Evolutionary conservation across 2,797 vertebrate genomes (phyloP).

Genomic region (Poecilia picta): DNA sequence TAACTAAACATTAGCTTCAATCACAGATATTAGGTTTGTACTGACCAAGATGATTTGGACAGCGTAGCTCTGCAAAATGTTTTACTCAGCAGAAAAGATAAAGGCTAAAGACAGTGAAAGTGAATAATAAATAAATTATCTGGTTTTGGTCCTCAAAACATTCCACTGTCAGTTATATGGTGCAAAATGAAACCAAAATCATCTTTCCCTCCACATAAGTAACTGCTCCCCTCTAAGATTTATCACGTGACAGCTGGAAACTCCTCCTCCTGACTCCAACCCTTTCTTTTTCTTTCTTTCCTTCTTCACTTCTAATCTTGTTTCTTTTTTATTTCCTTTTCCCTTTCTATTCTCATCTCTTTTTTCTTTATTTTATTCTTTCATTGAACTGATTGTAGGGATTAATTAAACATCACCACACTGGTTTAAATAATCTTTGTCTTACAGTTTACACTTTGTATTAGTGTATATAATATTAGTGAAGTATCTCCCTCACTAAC

Average conservation of each 20-base stretch:
- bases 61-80: not conserved
- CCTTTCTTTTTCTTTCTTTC: not conserved
- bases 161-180: not conserved
- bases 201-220: not conserved
- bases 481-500: not conserved
- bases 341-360: fast-evolving
- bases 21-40: not conserved
- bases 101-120: not conserved
- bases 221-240: not conserved
- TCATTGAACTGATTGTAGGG: not conserved
- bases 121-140: not conserved
- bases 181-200: not conserved
- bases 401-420: not conserved
- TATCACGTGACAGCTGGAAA: not conserved
- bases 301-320: not conserved
- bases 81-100: not conserved
- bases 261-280: not conserved
- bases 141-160: no score
- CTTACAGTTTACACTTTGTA: no score
- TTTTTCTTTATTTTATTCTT: no score
- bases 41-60: not conserved
- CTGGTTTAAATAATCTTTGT: not conserved
- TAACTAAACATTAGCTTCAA: not conserved
- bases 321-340: no score
- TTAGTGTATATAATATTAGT: not conserved